Evolutionary conservation across 2,797 vertebrate genomes (phyloP).

Genomic region (Centropyge bicolor): DNA sequence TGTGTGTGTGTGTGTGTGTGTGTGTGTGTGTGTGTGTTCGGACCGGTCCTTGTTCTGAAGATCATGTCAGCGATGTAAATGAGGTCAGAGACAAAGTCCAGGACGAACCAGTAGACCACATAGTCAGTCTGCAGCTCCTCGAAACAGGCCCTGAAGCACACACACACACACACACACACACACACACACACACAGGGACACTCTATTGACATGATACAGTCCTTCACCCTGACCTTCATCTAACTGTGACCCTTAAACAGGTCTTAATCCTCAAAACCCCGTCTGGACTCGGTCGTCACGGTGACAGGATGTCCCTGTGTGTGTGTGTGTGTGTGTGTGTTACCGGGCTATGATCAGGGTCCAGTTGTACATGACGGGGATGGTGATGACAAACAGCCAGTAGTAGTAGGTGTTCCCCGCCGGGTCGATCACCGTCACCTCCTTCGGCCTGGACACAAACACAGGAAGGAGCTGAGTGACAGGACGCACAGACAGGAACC

Average conservation of each 20-base stretch:
- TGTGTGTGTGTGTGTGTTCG: slow-evolving; percentile 9
- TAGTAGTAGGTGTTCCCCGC: slow-evolving; percentile 93
- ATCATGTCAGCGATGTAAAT: slow-evolving; percentile 92
- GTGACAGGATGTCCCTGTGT: no score
- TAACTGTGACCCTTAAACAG: no score
- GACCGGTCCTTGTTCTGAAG: slow-evolving; percentile 94
- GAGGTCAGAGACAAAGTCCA: slow-evolving; percentile 88
- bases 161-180: slow-evolving; percentile 9
- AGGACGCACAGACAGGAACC: no score
- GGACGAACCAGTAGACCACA: slow-evolving; percentile 87
- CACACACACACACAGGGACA: slow-evolving; percentile 7
- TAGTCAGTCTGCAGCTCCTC: slow-evolving; percentile 94
- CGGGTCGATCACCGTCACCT: slow-evolving; percentile 90
- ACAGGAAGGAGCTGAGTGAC: no score
- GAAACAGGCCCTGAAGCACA: slow-evolving; percentile 90
- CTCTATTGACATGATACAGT: no score
- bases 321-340: no score
- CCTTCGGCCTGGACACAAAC: slow-evolving; percentile 84
- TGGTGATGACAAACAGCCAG: slow-evolving; percentile 92
- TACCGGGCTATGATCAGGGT: slow-evolving; percentile 95
- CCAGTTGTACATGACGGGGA: slow-evolving; percentile 99
- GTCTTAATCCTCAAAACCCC: no score
- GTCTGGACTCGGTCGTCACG: no score
- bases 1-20: not conserved
- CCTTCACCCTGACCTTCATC: no score